These are phyloP conservation scores for Strongylocentrotus purpuratus DNA, from an alignment of 35 echinoderm and acorn worm species.

Conservation along the genomic window DNA sequence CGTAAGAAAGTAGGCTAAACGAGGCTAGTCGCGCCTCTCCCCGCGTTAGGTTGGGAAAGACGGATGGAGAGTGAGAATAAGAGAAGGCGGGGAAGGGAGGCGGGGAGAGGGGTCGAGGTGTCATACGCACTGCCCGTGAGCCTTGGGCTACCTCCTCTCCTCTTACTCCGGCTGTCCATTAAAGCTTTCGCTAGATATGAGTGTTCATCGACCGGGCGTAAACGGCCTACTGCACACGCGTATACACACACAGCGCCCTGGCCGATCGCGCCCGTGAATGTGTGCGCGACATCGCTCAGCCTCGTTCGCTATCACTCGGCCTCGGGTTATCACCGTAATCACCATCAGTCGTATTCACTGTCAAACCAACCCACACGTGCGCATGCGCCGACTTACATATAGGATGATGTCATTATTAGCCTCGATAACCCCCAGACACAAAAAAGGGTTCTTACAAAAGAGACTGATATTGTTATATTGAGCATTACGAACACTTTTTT, in stretches of 20 bases:
- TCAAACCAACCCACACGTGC: neutral
- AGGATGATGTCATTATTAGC: conserved; percentile 8
- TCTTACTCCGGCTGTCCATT: conserved; percentile 46
- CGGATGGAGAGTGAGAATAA: neutral
- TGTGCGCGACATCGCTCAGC: neutral
- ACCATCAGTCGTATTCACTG: neutral
- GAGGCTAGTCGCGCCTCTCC: conserved; percentile 15
- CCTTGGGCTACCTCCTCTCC: conserved; percentile 34
- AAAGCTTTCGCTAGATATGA: conserved; percentile 37
- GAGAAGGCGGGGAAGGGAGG: conserved; percentile 29
- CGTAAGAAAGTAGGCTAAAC: conserved; percentile 49
- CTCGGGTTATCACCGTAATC: conserved; percentile 2
- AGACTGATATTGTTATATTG: too few relatives aligned
- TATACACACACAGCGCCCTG: neutral
- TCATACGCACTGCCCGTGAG: neutral
- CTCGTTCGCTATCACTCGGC: conserved; percentile 7
- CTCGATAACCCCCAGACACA: neutral
- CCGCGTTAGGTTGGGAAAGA: neutral
- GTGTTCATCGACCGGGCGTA: conserved; percentile 34
- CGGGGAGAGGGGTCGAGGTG: conserved; percentile 29
- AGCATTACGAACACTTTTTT: too few relatives aligned
- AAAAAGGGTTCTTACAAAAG: too few relatives aligned
- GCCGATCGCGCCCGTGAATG: neutral
- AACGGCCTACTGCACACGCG: neutral
- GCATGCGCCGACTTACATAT: neutral